Evolutionary conservation across 2,797 vertebrate species (phyloP), one percentile per base, ranked within the genome.

Genomic region (Danio kyathit): DNA sequence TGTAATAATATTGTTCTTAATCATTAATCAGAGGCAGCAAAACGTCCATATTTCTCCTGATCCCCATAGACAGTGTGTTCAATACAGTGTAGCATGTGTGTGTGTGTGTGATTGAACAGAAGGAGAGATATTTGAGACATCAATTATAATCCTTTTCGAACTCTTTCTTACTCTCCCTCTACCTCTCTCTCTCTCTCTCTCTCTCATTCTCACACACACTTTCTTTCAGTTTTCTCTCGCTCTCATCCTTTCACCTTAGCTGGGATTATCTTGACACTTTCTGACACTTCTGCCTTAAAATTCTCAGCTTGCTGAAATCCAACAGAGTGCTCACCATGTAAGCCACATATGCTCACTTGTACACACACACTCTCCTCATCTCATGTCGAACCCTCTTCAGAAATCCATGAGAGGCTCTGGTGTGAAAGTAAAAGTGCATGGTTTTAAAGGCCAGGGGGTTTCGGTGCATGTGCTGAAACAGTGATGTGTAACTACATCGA

Each of bases 261-360:
- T 77, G 86, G 90, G 90, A 93, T 93, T 92, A 92, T 89, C 84
- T 88, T 88, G 89, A 92, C 91, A 89, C 89, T 87, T 91, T 85
- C 89, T 84, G 86, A 90, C 88, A 86, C 82, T 78, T 85, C 82
- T 85, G 82, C 86, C 89, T 90, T 92, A 82, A 91, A 72, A 85
- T 83, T 87, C 86, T 84, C 82, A 87, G 88, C 87, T 86, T 80
- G 86, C 88, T 90, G 90, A 88, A 92, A 89, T 77, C 88, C 77
- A 88, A 87, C 86, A 83, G 86, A 87, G 81, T 75, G 76, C 84
- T 88, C 88, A 60, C 82, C 80, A 74, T 77, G 86, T 85, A 88
- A 63, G 52, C n/a, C 63, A 63, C 16, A 69, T 54, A 76, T 52
- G 17, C 40, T 69, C 46, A 12, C 54, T 49, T 70, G 63, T 57